Conservation (phyloP, 35 echinoderm and acorn worm genomes). For the Hemicentrotus pulcherrimus region DNA sequence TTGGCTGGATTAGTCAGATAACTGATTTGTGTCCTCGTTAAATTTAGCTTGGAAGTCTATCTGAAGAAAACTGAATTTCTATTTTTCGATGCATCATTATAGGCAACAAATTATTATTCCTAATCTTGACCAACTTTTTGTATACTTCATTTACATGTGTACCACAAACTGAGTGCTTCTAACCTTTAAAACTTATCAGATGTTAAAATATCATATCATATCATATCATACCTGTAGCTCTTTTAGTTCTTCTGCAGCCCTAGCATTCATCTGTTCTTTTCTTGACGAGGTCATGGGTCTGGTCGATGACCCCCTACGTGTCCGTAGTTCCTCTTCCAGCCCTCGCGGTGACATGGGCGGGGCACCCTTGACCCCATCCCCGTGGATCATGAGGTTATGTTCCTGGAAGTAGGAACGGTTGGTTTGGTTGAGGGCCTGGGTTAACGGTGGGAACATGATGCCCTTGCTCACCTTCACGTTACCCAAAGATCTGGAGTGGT, state of each 20-base stretch:
- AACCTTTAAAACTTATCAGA: too few species aligned
- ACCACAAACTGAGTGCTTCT: too few species aligned
- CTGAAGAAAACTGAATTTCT: too few species aligned
- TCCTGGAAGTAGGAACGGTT: constrained; percentile 24
- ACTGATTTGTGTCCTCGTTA: too few species aligned
- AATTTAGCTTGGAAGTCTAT: too few species aligned
- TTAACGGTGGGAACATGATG: constrained; percentile 48
- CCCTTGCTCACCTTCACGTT: constrained; percentile 44
- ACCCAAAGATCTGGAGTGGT: constrained; percentile 24
- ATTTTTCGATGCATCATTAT: too few species aligned
- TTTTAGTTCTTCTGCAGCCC: constrained; percentile 40
- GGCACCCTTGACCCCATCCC: constrained; percentile 24
- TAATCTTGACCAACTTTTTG: too few species aligned
- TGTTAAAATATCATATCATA: too few species aligned
- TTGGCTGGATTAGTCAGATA: too few species aligned
- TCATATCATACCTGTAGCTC: constrained; percentile 44
- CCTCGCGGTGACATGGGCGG: neutral
- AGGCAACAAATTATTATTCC: too few species aligned
- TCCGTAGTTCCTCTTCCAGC: constrained; percentile 3
- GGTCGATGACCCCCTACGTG: neutral
- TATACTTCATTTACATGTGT: too few species aligned
- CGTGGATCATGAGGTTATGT: constrained; percentile 46
- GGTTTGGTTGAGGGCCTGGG: constrained; percentile 35
- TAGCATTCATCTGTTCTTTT: constrained; percentile 28
- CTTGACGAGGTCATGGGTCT: constrained; percentile 30